A percentile compares a stretch with the other conserved stretches of the same genome.
Evolutionary conservation across 2,797 vertebrate genomes (phyloP).

Genomic region (Crenuchus spilurus): DNA sequence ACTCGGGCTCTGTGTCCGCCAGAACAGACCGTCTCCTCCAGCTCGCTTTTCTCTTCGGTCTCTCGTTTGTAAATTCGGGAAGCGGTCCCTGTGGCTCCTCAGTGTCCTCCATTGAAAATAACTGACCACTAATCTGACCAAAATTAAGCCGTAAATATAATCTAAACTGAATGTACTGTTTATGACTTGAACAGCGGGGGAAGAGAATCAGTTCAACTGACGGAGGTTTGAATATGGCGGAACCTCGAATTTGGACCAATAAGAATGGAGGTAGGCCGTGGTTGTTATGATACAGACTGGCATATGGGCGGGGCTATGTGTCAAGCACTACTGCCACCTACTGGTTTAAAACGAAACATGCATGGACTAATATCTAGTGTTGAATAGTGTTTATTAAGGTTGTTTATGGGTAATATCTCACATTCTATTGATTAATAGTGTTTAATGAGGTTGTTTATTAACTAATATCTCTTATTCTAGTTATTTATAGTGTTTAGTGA

Average conservation of each 20-base stretch:
- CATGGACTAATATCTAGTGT: no score
- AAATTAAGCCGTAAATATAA: not conserved
- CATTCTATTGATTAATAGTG: no score
- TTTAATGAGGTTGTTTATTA: no score
- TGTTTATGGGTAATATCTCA: no score
- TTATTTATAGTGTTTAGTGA: no score
- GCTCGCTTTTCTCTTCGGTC: conserved; percentile 50
- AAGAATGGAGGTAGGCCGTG: conserved; percentile 12
- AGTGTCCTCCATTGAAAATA: conserved; percentile 63
- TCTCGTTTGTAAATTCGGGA: conserved; percentile 27
- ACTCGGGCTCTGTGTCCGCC: conserved; percentile 41
- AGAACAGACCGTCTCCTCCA: conserved; percentile 57
- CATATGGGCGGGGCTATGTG: conserved; percentile 28
- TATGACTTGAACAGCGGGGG: conserved; percentile 23
- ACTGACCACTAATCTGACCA: not conserved
- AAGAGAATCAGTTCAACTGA: conserved; percentile 17
- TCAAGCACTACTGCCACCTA: not conserved
- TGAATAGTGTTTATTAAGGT: not conserved
- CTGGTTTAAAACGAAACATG: not conserved
- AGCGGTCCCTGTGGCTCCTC: conserved; percentile 27
- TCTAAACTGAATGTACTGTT: not conserved
- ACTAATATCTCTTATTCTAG: no score
- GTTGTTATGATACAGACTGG: conserved; percentile 39
- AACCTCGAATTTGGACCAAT: conserved; percentile 68
- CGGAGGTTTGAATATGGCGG: conserved; percentile 75